Conservation (phyloP, 2,888 invertebrate genomes). For the Lomographa bimaculata region DNA sequence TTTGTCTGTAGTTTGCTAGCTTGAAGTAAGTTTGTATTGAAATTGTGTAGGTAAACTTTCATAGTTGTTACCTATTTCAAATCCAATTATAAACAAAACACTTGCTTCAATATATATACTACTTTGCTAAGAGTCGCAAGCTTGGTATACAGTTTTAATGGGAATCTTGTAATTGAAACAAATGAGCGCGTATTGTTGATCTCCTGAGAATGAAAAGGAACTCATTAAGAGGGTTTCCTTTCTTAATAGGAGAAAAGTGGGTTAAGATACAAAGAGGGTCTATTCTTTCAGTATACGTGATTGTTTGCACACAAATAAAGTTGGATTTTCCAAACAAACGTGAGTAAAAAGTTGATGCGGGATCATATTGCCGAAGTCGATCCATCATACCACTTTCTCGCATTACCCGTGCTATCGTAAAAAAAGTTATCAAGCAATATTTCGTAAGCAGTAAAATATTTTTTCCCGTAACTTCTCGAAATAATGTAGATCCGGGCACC, state of each 20-base stretch:
- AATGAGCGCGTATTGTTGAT: constrained; percentile 61
- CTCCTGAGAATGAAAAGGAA: constrained; percentile 60
- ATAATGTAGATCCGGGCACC: constrained; percentile 34
- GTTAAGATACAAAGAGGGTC: constrained; percentile 55
- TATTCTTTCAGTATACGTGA: constrained; percentile 57
- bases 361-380: constrained; percentile 15
- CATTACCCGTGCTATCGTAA: constrained; percentile 26
- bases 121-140: neutral
- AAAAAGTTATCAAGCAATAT: constrained; percentile 30
- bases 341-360: constrained; percentile 14
- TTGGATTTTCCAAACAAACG: constrained; percentile 30
- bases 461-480: constrained; percentile 28
- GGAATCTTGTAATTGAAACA: constrained; percentile 45
- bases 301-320: constrained; percentile 45
- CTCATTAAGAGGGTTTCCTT: constrained; percentile 63
- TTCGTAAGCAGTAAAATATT: constrained; percentile 27
- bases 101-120: too few relatives aligned
- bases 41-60: too few relatives aligned
- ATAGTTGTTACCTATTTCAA: too few relatives aligned
- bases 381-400: constrained; percentile 28
- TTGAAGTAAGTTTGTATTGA: too few relatives aligned
- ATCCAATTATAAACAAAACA: too few relatives aligned
- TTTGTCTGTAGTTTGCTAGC: neutral
- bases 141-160: constrained; percentile 34
- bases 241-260: constrained; percentile 53